Base-by-base conservation (phyloP, 2,113 vertebrate species). In the Ahaetulla prasina region DNA sequence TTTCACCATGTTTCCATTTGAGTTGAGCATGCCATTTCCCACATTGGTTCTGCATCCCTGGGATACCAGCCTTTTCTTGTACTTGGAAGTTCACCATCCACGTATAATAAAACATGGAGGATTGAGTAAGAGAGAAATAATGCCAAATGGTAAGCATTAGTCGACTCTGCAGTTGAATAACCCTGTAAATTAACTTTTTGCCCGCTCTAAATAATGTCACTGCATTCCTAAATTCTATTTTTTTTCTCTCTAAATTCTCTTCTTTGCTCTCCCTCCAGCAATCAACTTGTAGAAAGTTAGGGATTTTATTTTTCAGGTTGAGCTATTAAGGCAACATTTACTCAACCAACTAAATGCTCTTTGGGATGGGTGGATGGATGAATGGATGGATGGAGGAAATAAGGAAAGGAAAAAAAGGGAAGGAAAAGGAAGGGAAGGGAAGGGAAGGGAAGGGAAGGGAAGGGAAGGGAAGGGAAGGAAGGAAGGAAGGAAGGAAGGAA, bases 261-360 rank as follows among this genome's bases (percentile, higher is more conserved):
- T 1, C 9, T 8, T 39, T 10, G 2, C n/a, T 30, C 22, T 25
- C 53, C 53, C 23, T 60, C n/a, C 30, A 55, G 60, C 50, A 0
- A 0, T 30, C 45, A 18, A 39, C 50, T 39, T 22, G 7, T 20
- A 80, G 68, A 35, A 39, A 68, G 63, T 80, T 80, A 80, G 18
- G 30, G 12, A 35, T 30, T 94, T 92, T 87, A 45, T 85, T 94
- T 92, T 92, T 89, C 93, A 92, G 92, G 74, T 88, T 68, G 91
- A 93, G 45, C 84, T 92, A 91, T 92, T 94, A 94, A 94, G 95
- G 49, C 89, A 93, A 14, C 0, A 25, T 63, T 0, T 0, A 90
- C 92, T 86, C 63, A 90, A 16, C 57, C 45, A 90, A 74, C 86
- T 4, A 45, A n/a, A 91, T 0, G n/a, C 54, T 88, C 14, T 53